Conservation (phyloP, 2,797 vertebrate species). For the Sebastes ruberrimus region DNA sequence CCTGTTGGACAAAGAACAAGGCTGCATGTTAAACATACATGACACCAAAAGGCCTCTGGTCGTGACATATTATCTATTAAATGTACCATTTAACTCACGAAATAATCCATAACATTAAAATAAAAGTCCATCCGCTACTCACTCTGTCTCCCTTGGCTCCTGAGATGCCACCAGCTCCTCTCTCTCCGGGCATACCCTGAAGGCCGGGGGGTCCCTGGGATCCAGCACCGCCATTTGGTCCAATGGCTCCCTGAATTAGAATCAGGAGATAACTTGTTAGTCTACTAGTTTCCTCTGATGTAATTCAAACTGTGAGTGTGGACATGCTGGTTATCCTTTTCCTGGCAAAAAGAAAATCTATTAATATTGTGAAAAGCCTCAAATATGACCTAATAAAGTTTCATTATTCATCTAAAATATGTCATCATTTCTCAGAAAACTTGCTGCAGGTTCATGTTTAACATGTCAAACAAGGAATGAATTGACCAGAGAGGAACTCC, state of each 20-base stretch:
- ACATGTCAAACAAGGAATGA: not conserved
- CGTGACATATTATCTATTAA: not conserved
- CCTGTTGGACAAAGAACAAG: conserved; percentile 76
- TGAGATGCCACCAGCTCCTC: conserved; percentile 90
- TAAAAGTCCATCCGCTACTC: conserved; percentile 57
- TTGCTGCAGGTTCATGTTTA: not conserved
- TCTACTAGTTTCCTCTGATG: not conserved
- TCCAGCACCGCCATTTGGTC: conserved; percentile 86
- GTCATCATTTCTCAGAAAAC: not conserved
- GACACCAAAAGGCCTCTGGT: not conserved
- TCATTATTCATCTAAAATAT: not conserved
- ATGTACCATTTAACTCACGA: not conserved
- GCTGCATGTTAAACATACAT: not conserved
- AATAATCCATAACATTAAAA: not conserved
- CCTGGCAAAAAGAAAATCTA: not conserved
- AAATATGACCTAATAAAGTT: not conserved
- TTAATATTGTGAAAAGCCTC: not conserved
- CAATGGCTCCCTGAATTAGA: conserved; percentile 87
- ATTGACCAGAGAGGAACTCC: not conserved
- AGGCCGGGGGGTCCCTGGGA: conserved; percentile 93
- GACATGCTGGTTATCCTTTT: not conserved
- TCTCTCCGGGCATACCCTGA: conserved; percentile 98
- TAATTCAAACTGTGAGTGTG: not conserved
- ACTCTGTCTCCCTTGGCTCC: conserved; percentile 97
- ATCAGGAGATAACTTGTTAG: not conserved